Conservation (phyloP, 2,113 vertebrate species). For the Melierax canorus region DNA sequence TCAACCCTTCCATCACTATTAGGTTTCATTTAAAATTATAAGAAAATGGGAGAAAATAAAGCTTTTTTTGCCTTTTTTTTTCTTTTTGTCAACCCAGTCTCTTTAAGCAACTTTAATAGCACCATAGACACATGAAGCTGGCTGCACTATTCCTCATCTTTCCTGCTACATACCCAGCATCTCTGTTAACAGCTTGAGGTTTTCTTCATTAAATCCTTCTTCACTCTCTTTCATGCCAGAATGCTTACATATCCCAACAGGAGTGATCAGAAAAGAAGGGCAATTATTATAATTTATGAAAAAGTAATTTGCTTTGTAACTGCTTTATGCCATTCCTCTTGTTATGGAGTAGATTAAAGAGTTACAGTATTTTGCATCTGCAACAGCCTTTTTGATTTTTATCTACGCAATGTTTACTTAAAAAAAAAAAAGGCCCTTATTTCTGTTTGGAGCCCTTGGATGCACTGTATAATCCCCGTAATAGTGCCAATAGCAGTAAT, state of each 20-base stretch:
- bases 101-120: background rate
- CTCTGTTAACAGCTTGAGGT: slow-evolving; percentile 1
- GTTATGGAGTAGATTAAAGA: background rate
- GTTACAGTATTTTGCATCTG: background rate
- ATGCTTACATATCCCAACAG: background rate
- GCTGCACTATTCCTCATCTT: background rate
- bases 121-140: background rate
- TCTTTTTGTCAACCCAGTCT: background rate
- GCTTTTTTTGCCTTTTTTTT: too few relatives aligned
- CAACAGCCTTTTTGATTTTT: background rate
- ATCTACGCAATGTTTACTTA: background rate
- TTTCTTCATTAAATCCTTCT: background rate
- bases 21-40: background rate
- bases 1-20: background rate
- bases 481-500: background rate
- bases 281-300: background rate
- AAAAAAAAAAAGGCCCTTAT: background rate
- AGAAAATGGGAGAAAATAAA: background rate
- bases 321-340: background rate
- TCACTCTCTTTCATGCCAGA: background rate
- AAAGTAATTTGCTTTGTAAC: background rate
- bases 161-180: background rate
- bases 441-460: background rate
- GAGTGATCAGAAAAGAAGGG: background rate
- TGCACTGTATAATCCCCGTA: background rate